phyloP scores from a whole-genome alignment of 2,888 invertebrate genomes.

The Theretra japonica region DNA sequence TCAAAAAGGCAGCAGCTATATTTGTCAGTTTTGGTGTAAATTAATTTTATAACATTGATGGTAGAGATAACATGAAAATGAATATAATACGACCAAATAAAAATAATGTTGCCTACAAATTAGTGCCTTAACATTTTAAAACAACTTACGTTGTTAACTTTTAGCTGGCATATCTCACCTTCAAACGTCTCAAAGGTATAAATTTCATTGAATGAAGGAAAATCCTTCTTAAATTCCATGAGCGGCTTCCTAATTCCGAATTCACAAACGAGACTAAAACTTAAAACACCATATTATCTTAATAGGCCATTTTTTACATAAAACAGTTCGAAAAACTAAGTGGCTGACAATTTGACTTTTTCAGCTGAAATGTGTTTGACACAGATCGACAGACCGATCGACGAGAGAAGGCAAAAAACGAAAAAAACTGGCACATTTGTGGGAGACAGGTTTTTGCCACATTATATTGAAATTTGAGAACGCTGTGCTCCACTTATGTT shows the following conservation, averaged over 20 bases:
- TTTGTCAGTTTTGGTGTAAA: too few relatives aligned
- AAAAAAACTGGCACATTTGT: conserved; percentile 40
- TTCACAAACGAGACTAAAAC: not conserved
- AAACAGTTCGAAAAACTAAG: conserved; percentile 1
- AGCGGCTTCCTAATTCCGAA: not conserved
- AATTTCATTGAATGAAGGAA: conserved; percentile 1
- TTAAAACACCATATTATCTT: not conserved
- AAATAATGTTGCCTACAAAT: too few relatives aligned
- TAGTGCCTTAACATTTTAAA: too few relatives aligned
- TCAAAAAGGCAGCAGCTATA: too few relatives aligned
- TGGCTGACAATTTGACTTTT: conserved; percentile 34
- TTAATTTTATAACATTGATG: too few relatives aligned
- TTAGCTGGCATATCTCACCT: too few relatives aligned
- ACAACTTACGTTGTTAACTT: too few relatives aligned
- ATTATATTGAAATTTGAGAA: conserved; percentile 44
- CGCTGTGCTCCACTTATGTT: conserved; percentile 38
- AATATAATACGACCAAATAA: too few relatives aligned
- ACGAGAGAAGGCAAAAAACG: conserved; percentile 39
- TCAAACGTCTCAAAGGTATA: not conserved
- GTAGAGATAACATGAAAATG: too few relatives aligned
- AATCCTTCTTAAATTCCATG: not conserved
- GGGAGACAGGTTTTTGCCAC: conserved; percentile 42
- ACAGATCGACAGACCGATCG: conserved; percentile 40
- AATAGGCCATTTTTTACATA: conserved; percentile 32
- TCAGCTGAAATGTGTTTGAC: conserved; percentile 42